Evolutionary conservation across 2,888 invertebrate species (phyloP), one percentile per base, ranked within the genome.

Genomic region (Lucinisca nassula): DNA sequence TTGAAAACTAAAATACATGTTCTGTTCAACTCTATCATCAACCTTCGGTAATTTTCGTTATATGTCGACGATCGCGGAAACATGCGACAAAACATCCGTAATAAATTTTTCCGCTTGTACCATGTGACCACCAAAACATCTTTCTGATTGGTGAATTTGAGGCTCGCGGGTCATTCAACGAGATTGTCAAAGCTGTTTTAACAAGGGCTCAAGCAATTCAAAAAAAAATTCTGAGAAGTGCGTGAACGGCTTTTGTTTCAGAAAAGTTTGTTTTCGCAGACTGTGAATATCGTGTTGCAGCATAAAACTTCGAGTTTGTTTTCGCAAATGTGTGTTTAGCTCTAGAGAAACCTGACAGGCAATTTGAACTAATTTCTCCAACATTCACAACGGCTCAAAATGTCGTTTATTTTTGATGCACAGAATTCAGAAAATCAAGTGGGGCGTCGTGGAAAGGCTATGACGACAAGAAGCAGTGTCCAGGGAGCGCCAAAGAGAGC

Each of bases 151-250:
- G 95, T 58, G 85, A 40, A 82, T 92, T 91, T 88, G 89, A 88
- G 85, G 86, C 90, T 92, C 89, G 94, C 94, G 95, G 94, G 94
- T 92, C 92, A 92, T 95, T 94, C 93, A 94, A 93, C 92, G 90
- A 87, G 87, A 82, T 83, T 88, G 89, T 87, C 87, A 89, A 90
- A 81, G 87, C 88, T 85, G 79, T 79, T 76, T 2, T 2, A 14
- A 67, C 21, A 10, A 79, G 61, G 61, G 75, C 67, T 58, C 27
- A 49, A 77, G 58, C 49, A 58, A 67, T 79, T 78, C 82, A 82
- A 72, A 86, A 78, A 84, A 83, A 85, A 77, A 61, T 70, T 40
- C 74, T 51, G 51, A 27, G 40, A 73, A 35, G 24, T 61, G 24
- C 8, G 10, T 27, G 61, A 61, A 61, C 8, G 24, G 21, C 61